Conservation (phyloP, 2,888 invertebrate species). For the Limnephilus auricula region DNA sequence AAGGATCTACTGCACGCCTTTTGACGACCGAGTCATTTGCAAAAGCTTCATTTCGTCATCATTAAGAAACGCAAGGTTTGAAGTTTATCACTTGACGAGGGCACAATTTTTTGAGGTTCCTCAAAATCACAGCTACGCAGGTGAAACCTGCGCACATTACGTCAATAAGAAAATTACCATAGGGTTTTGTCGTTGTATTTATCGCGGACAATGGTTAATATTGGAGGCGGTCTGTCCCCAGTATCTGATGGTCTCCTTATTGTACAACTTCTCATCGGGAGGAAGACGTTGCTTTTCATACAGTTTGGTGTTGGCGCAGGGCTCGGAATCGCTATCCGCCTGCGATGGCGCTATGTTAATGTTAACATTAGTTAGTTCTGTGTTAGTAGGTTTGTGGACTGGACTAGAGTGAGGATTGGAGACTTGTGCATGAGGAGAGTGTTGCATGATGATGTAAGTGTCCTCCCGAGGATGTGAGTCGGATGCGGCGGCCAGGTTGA, state of each 20-base stretch:
- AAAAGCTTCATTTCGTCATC: constrained; percentile 4
- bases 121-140: constrained; percentile 38
- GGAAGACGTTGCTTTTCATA: constrained; percentile 61
- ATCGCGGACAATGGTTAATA: constrained; percentile 51
- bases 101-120: constrained; percentile 28
- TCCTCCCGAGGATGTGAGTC: constrained; percentile 42
- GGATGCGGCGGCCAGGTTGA: constrained; percentile 43
- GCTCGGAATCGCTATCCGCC: constrained; percentile 14
- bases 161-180: constrained; percentile 8
- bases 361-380: constrained; percentile 52
- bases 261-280: constrained; percentile 63
- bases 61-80: constrained; percentile 8
- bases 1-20: background rate
- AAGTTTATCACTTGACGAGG: constrained; percentile 36
- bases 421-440: constrained; percentile 47
- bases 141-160: background rate
- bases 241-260: constrained; percentile 63
- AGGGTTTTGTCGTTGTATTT: background rate
- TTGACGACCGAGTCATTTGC: background rate
- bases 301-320: constrained; percentile 52
- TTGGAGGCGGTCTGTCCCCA: constrained; percentile 62
- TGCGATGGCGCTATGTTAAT: constrained; percentile 52
- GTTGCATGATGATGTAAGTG: constrained; percentile 58
- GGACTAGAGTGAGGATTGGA: constrained; percentile 60
- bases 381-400: constrained; percentile 56